Conservation (phyloP, 2,797 vertebrate species). For the Calcarius lapponicus region DNA sequence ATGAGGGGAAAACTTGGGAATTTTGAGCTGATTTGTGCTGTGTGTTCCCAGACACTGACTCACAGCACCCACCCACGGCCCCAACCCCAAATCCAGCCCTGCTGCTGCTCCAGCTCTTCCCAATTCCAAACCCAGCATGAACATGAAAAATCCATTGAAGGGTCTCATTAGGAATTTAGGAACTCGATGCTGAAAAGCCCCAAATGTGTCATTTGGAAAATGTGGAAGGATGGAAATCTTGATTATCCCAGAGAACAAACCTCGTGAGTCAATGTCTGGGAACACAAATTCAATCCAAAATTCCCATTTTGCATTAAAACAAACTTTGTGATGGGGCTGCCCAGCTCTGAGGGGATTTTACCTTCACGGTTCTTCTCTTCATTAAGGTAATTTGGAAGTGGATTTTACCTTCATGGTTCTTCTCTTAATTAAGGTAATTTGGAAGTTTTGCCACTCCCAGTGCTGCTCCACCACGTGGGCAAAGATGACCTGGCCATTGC, state of each 20-base stretch:
- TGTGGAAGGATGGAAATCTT: conserved; percentile 33
- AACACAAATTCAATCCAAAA: conserved; percentile 1
- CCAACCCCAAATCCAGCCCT: conserved; percentile 1
- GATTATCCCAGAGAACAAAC: background rate
- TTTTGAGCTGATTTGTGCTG: conserved; percentile 51
- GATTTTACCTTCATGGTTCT: conserved; percentile 91
- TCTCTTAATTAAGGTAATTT: conserved; percentile 90
- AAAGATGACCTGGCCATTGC: conserved; percentile 94
- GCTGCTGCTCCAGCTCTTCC: conserved; percentile 40
- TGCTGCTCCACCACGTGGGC: conserved; percentile 93
- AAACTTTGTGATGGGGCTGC: background rate
- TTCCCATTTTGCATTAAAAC: background rate
- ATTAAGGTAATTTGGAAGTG: conserved; percentile 88
- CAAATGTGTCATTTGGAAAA: conserved; percentile 45
- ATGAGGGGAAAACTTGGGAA: conserved; percentile 49
- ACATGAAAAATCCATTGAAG: background rate
- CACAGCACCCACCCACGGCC: conserved; percentile 54
- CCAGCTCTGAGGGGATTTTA: conserved; percentile 55
- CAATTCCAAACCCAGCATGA: background rate
- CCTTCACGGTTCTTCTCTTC: conserved; percentile 94
- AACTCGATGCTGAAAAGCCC: background rate
- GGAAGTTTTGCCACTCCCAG: conserved; percentile 96
- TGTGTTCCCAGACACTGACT: conserved; percentile 72
- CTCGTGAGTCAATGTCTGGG: conserved; percentile 57
- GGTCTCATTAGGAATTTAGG: conserved; percentile 30